Base-by-base conservation (phyloP, 2,113 vertebrate species). In the Corythoichthys haematopterus region DNA sequence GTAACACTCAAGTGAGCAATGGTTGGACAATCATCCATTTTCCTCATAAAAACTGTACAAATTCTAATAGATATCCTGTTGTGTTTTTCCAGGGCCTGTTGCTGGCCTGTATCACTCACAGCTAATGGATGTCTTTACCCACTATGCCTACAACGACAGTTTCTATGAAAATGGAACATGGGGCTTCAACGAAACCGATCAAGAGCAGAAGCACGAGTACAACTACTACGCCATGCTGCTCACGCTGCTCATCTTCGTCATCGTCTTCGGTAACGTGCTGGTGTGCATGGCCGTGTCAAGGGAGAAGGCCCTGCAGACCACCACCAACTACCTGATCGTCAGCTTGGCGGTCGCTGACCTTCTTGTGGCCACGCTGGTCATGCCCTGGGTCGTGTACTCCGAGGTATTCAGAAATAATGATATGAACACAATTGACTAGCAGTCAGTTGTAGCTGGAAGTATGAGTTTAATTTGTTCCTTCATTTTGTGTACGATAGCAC, bases 321-420 rank as follows among this genome's bases (percentile, higher is more conserved):
- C 97, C 79, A 99, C 97, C 79, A 99, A 99, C 89, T 99, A 99
- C 92, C 87, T 99, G 91, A 98, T 99, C 0, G 97, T 99, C 81
- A 99, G 97, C 85, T 84, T 99, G 55, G 97, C 97, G 0, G 96
- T 99, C 38, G 97, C 97, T 0, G 97, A 99, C 84, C 94, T 99
- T 55, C 91, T 99, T 16, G 91, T 99, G 66, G 97, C 97, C 74
- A 97, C 93, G 0, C 89, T 99, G 65, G 96, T 98, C 65, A 98
- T 99, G 96, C 97, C 97, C 20, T 98, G 97, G 97, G 94, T 94
- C 2, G 95, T 99, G 60, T 98, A 98, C 62, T 79, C 97, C 82
- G 95, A 98, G 95, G 96, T 98, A 93, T 64, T 90, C 55, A 68
- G 10, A 5, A 45, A 8, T 51, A 40, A 66, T 10, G 5, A 45